These are phyloP conservation scores for Scaptomyza hsui DNA, from an alignment of 1,140 invertebrate species.

Conservation along the genomic window DNA sequence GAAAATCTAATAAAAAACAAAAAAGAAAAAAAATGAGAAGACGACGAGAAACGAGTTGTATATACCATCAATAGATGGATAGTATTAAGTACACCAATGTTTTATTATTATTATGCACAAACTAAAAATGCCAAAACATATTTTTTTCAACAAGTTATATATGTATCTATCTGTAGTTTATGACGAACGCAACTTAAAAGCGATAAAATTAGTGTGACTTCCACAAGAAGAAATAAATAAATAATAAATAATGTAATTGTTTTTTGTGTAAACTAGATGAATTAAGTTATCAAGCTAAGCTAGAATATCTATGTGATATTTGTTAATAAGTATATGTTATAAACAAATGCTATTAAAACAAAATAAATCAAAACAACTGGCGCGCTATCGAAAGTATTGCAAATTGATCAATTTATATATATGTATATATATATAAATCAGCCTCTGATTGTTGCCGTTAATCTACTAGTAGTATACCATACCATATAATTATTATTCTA, in stretches of 20 bases:
- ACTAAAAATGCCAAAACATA: conserved; percentile 76
- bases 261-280: conserved; percentile 30
- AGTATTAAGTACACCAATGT: conserved; percentile 59
- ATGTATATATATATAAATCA: conserved; percentile 31
- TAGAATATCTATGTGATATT: conserved; percentile 69
- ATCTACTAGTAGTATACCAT: conserved; percentile 48
- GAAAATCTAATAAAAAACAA: conserved; percentile 3
- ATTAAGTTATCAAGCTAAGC: conserved; percentile 49
- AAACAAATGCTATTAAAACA: conserved; percentile 47
- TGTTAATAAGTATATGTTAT: conserved; percentile 62
- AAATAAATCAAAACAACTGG: conserved; percentile 9
- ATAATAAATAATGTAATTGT: neutral
- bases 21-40: conserved; percentile 39
- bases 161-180: conserved; percentile 4
- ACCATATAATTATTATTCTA: conserved; percentile 43
- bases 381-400: conserved; percentile 39
- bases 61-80: conserved; percentile 51
- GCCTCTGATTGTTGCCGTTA: conserved; percentile 61
- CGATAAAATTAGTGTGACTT: neutral
- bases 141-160: conserved; percentile 13
- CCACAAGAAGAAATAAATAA: neutral
- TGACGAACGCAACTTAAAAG: conserved; percentile 2
- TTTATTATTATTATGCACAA: conserved; percentile 59
- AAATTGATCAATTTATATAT: conserved; percentile 34
- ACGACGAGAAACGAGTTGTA: conserved; percentile 42